Conservation (phyloP, 2,797 vertebrate genomes). For the Anguilla pacifica region DNA sequence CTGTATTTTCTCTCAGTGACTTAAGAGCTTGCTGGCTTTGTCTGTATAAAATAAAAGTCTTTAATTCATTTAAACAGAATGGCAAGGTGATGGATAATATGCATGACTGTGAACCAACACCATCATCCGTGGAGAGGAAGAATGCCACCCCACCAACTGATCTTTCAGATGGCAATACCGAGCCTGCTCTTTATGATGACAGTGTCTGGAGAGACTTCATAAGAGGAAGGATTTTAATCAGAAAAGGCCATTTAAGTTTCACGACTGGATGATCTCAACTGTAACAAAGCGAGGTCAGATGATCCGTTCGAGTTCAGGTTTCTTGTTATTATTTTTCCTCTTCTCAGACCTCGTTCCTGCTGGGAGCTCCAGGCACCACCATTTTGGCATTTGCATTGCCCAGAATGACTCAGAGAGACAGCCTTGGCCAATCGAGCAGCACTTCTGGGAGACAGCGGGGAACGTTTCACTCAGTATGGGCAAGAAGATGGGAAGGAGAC, state of each 20-base stretch:
- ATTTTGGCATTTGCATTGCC: not conserved
- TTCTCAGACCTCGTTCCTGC: conserved; percentile 10
- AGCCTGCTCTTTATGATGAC: not conserved
- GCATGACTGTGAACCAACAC: not conserved
- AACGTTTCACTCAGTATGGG: not conserved
- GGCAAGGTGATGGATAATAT: not conserved
- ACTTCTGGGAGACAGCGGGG: not conserved
- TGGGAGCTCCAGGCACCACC: not conserved
- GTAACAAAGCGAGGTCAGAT: not conserved
- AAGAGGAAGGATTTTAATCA: not conserved
- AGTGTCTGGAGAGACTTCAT: not conserved
- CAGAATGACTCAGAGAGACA: not conserved
- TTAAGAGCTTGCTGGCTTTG: not conserved
- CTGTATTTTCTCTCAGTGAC: not conserved
- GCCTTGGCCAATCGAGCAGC: not conserved
- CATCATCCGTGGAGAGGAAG: not conserved
- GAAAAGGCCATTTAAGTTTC: not conserved
- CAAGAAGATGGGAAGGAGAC: not conserved
- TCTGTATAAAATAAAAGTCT: not conserved
- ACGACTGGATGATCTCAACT: not conserved
- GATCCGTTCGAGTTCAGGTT: not conserved
- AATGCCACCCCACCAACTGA: not conserved
- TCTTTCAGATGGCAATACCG: not conserved
- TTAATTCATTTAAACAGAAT: not conserved
- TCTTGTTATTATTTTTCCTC: not conserved